These are phyloP conservation scores for Agrotis ipsilon DNA, from an alignment of 2,888 invertebrate genomes.

Conservation along the genomic window DNA sequence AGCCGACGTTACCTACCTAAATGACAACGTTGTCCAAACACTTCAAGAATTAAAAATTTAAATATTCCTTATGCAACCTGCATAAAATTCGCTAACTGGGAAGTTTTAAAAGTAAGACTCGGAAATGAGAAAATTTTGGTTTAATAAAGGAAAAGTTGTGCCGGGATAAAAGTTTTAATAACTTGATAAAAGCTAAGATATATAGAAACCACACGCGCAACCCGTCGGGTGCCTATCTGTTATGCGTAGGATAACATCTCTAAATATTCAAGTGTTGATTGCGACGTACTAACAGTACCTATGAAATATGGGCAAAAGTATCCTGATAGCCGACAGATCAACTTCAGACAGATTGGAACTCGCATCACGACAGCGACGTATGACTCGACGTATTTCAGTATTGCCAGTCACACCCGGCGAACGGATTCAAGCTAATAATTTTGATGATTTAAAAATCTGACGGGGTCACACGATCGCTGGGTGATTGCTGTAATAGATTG, in stretches of 20 bases:
- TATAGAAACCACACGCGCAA: conserved; percentile 8
- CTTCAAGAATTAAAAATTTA: conserved; percentile 11
- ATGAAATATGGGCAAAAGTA: conserved; percentile 28
- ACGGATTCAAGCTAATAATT: conserved; percentile 15
- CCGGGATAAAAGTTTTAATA: neutral
- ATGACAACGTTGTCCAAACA: conserved; percentile 14
- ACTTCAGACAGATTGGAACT: conserved; percentile 31
- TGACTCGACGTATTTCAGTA: conserved; percentile 11
- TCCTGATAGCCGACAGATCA: conserved; percentile 21
- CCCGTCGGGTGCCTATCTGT: conserved; percentile 51
- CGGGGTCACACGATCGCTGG: no score
- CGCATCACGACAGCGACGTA: conserved; percentile 1
- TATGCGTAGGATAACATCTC: conserved; percentile 30
- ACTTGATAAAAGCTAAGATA: conserved; percentile 17
- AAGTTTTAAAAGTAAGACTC: conserved; percentile 22
- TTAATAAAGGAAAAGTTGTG: neutral
- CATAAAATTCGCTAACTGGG: conserved; percentile 30
- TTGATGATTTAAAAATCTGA: neutral
- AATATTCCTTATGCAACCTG: conserved; percentile 29
- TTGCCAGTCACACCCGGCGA: conserved; percentile 25
- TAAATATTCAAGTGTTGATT: conserved; percentile 57
- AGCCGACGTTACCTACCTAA: neutral
- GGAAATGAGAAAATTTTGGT: conserved; percentile 13
- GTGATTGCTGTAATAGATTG: neutral
- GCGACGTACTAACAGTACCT: conserved; percentile 1